These are phyloP conservation scores for Caenorhabditis sp. DNA, from an alignment of 2,888 invertebrate species.

Conservation along the genomic window DNA sequence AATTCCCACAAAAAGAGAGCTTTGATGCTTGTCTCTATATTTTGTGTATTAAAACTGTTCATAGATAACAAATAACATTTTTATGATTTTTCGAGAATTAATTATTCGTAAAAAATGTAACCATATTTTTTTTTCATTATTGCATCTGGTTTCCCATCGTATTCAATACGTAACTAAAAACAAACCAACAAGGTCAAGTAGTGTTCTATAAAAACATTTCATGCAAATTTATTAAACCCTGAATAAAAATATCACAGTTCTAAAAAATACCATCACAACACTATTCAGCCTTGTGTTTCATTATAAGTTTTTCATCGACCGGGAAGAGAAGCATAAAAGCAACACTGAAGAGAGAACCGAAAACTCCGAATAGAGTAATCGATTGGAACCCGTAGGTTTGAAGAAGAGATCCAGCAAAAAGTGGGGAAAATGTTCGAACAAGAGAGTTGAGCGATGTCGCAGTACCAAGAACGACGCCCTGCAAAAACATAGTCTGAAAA, in stretches of 20 bases:
- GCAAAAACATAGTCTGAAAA: conserved; percentile 26
- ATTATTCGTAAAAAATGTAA: too few relatives aligned
- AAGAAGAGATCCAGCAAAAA: conserved; percentile 49
- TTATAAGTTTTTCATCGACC: conserved; percentile 34
- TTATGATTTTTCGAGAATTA: too few relatives aligned
- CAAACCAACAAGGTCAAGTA: too few relatives aligned
- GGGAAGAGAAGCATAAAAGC: conserved; percentile 25
- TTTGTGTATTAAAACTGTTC: too few relatives aligned
- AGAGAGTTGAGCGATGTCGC: conserved; percentile 56
- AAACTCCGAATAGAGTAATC: conserved; percentile 42
- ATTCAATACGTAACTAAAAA: too few relatives aligned
- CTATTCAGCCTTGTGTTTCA: conserved; percentile 18
- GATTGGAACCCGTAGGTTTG: conserved; percentile 50
- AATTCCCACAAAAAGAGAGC: too few relatives aligned
- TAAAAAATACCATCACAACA: background rate
- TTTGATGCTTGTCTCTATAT: too few relatives aligned
- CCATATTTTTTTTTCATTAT: too few relatives aligned
- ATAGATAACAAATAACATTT: too few relatives aligned
- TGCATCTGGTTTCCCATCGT: too few relatives aligned
- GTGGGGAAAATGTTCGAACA: conserved; percentile 54
- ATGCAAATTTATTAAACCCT: too few relatives aligned
- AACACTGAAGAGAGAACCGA: conserved; percentile 17
- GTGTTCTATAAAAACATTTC: too few relatives aligned
- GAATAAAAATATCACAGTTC: conserved; percentile 5
- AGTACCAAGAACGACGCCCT: conserved; percentile 60